Evolutionary conservation across 2,113 vertebrate species (phyloP).

Genomic region (Chrysemys picta): DNA sequence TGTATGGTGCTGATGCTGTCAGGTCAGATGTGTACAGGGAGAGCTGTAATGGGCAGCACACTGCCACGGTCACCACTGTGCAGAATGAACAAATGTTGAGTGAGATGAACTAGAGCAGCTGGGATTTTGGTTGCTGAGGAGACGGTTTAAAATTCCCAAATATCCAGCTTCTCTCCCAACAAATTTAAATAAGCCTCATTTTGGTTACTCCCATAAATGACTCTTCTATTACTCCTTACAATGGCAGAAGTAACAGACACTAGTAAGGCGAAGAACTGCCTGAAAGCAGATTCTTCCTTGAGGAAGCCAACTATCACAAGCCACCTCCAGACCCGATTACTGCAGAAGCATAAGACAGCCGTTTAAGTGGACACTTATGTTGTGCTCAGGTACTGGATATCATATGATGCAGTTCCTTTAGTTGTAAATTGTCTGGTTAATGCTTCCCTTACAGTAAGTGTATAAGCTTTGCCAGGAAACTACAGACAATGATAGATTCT

Average conservation of each 20-base stretch:
- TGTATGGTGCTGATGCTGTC: too few relatives aligned
- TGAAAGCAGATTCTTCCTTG: neutral
- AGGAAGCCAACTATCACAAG: neutral
- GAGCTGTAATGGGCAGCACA: fast-evolving
- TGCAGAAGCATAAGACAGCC: neutral
- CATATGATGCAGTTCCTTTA: fast-evolving
- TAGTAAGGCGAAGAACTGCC: too few relatives aligned
- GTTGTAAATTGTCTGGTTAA: fast-evolving
- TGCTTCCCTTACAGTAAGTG: fast-evolving
- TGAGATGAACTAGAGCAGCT: neutral
- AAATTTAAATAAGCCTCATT: too few relatives aligned
- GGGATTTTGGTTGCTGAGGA: neutral
- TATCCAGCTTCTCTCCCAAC: too few relatives aligned
- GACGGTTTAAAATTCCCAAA: neutral
- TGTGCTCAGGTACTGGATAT: fast-evolving
- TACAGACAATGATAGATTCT: too few relatives aligned
- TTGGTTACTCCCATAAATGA: too few relatives aligned
- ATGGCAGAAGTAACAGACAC: neutral
- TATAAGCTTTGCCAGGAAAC: neutral
- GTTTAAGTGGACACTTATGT: neutral
- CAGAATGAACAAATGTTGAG: neutral
- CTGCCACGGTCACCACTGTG: neutral
- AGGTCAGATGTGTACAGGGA: neutral
- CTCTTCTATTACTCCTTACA: too few relatives aligned
- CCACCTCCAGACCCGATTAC: fast-evolving